A percentile compares a stretch with the other conserved stretches of the same genome.
These are phyloP conservation scores for Potamilus streckersoni DNA, from an alignment of 1,140 invertebrate genomes.

Conservation along the genomic window DNA sequence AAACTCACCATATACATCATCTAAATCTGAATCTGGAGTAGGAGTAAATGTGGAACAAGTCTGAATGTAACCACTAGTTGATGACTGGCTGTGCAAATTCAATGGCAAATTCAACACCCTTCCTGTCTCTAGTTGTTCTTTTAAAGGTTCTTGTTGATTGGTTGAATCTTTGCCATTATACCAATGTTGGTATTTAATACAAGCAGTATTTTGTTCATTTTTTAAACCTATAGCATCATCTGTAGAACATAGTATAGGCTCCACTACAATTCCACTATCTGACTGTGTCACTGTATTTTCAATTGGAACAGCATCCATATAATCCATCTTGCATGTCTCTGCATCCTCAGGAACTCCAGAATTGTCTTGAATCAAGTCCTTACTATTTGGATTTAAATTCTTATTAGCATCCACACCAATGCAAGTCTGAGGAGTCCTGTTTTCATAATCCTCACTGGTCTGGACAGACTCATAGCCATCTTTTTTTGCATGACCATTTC, in stretches of 20 bases:
- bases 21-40: constrained; percentile 14
- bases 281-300: constrained; percentile 10
- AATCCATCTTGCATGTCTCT: constrained; percentile 23
- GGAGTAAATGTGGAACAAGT: constrained; percentile 8
- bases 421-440: background rate
- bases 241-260: constrained; percentile 13
- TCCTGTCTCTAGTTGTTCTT: background rate
- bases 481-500: constrained; percentile 32
- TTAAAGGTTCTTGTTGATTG: background rate
- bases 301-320: constrained; percentile 16
- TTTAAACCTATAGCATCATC: constrained; percentile 21
- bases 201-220: constrained; percentile 14
- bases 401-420: constrained; percentile 30
- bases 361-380: constrained; percentile 9
- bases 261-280: constrained; percentile 28
- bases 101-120: constrained; percentile 1
- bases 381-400: constrained; percentile 24
- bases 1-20: constrained; percentile 43
- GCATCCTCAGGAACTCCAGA: constrained; percentile 13
- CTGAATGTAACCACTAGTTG: constrained; percentile 10
- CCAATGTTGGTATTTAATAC: constrained; percentile 10
- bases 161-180: background rate
- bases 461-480: constrained; percentile 30
- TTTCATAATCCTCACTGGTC: constrained; percentile 12
- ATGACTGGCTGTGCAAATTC: constrained; percentile 1